Percentiles rank a stretch among this genome's conserved stretches.
phyloP scores from a whole-genome alignment of 2,888 invertebrate species.

The Oscheius myriophilus region DNA sequence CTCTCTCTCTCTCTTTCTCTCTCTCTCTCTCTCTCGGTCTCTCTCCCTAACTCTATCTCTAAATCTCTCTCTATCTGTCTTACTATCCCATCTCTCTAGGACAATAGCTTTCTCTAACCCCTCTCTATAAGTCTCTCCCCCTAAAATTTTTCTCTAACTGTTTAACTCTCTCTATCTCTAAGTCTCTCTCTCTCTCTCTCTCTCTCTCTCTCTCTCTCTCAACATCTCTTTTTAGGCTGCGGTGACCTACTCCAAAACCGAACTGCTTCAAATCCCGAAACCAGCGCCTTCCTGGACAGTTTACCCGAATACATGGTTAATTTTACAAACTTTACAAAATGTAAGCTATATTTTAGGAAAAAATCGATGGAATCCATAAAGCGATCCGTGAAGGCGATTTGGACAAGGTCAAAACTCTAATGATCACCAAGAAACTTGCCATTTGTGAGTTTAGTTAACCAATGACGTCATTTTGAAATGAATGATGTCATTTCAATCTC shows the following conservation, averaged over 20 bases:
- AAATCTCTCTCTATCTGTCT: too few relatives aligned
- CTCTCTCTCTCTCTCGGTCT: background rate
- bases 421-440: conserved; percentile 83
- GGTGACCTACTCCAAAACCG: conserved; percentile 80
- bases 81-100: background rate
- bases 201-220: background rate
- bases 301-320: conserved; percentile 59
- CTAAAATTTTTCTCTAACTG: background rate
- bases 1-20: background rate
- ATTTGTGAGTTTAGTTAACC: conserved; percentile 77
- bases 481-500: too few relatives aligned
- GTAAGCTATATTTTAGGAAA: conserved; percentile 77
- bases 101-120: too few relatives aligned
- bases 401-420: conserved; percentile 81
- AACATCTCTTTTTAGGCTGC: conserved; percentile 77
- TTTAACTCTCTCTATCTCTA: background rate
- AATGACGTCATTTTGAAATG: conserved; percentile 4
- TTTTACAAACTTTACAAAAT: background rate
- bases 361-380: conserved; percentile 86
- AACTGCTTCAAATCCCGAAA: conserved; percentile 70
- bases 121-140: too few relatives aligned
- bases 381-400: conserved; percentile 86
- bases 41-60: too few relatives aligned
- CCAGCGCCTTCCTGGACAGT: conserved; percentile 59
- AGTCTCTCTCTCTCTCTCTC: background rate